phyloP scores from a whole-genome alignment of 2,888 invertebrate genomes.

The Tenthredo amoena region DNA sequence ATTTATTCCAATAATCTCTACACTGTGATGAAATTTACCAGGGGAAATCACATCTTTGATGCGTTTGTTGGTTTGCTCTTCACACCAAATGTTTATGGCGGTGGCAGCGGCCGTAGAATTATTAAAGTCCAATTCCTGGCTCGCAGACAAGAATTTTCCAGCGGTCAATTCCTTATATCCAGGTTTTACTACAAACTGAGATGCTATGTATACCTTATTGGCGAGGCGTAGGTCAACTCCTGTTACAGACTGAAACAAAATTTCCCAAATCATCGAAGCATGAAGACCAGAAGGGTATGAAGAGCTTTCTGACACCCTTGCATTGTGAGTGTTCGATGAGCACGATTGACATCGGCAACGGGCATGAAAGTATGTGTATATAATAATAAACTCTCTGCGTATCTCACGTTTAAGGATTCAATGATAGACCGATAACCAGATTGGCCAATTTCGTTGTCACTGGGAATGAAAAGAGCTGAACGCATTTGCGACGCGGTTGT shows the following conservation, averaged over 20 bases:
- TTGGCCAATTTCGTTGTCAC: slow-evolving; percentile 58
- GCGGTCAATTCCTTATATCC: slow-evolving; percentile 81
- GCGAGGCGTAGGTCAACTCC: slow-evolving; percentile 84
- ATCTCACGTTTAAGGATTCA: slow-evolving; percentile 63
- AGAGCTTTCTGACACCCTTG: neutral
- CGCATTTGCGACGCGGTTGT: slow-evolving; percentile 67
- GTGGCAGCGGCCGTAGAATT: slow-evolving; percentile 76
- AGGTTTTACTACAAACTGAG: slow-evolving; percentile 78
- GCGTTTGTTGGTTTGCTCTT: slow-evolving; percentile 88
- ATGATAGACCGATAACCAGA: slow-evolving; percentile 66
- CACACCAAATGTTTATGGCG: slow-evolving; percentile 90
- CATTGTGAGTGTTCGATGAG: neutral
- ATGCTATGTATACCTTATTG: slow-evolving; percentile 86
- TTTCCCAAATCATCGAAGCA: slow-evolving; percentile 51
- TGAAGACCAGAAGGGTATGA: too few relatives aligned
- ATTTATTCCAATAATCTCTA: neutral
- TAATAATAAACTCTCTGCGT: neutral
- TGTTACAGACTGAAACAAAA: slow-evolving; percentile 70
- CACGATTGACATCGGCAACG: neutral
- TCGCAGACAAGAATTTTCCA: slow-evolving; percentile 83
- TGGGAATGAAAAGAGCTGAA: slow-evolving; percentile 64
- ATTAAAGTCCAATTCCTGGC: slow-evolving; percentile 83
- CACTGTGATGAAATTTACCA: slow-evolving; percentile 66
- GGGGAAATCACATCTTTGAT: slow-evolving; percentile 87
- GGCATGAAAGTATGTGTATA: neutral